Conservation (phyloP, 2,113 vertebrate genomes). For the Nicator chloris region DNA sequence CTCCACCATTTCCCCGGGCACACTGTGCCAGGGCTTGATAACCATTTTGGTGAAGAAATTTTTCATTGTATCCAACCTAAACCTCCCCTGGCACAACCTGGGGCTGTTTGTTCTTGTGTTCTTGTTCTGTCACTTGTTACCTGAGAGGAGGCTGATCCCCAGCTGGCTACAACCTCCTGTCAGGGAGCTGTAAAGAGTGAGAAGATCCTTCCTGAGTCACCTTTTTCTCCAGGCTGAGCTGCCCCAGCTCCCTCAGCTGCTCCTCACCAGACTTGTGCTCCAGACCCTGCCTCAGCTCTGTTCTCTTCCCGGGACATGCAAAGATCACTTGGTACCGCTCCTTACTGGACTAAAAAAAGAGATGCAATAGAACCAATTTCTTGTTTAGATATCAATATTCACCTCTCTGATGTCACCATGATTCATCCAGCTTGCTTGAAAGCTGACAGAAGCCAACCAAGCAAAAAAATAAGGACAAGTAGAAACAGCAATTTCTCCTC, state of each 20-base stretch:
- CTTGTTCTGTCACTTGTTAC: not conserved
- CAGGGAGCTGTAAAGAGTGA: not conserved
- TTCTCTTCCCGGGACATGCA: not conserved
- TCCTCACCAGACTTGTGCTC: not conserved
- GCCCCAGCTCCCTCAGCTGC: not conserved
- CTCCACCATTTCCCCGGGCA: not conserved
- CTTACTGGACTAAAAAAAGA: not conserved
- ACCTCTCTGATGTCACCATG: not conserved
- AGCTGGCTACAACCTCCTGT: not conserved
- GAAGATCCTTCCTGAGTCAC: not conserved
- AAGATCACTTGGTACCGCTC: fast-evolving
- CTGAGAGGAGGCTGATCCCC: not conserved
- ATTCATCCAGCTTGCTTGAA: not conserved
- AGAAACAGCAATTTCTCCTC: not conserved
- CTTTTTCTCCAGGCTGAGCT: not conserved
- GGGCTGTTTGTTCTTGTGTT: not conserved
- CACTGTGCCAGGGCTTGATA: not conserved
- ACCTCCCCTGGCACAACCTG: not conserved
- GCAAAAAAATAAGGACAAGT: not conserved
- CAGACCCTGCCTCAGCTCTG: not conserved
- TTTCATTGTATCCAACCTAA: not conserved
- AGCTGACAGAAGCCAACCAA: not conserved
- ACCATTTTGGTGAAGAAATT: not conserved
- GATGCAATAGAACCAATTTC: not conserved
- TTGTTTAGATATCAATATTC: not conserved